Evolutionary conservation across 2,888 invertebrate species (phyloP), one percentile per base, ranked within the genome.

Genomic region (Patella ulyssiponensis): DNA sequence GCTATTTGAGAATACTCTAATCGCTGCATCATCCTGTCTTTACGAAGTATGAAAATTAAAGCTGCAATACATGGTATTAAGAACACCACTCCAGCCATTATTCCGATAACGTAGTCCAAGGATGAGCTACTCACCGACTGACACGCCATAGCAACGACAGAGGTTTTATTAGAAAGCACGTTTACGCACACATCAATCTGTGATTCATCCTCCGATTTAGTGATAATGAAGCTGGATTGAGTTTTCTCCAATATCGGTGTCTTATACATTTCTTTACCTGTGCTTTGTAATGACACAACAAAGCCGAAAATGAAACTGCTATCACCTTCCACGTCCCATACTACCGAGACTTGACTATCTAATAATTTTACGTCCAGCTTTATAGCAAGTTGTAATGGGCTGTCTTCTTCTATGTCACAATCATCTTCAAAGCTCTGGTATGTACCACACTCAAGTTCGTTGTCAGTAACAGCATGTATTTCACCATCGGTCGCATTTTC

Each of bases 1-100:
- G 74, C 53, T 1, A 74, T 27, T 7, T 54, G 20, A 15, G 52
- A 27, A 44, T 75, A 58, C 73, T 75, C 44, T 17, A 69, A 44
- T 7, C 33, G 69, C 20, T 64, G 75, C 64, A 80, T 71, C n/a
- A 74, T 69, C 51, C 75, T 79, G 77, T 82, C 82, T 15, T 79
- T 69, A 17, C 75, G 76, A 7, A 83, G 53, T 33, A 87, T 82
- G 69, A 74, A 83, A 17, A 78, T 51, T 1, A 87, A 69, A 7
- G 79, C 77, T 2, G 76, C 52, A 0, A 83, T n/a, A 54, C 85
- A 86, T 11, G 87, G 87, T 12, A 85, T 75, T 3, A 87, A 74
- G 74, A 86, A 86, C 53, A 86, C 71, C 3, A 78, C 73, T 9
- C 85, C 86, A 4, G 87, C 87, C 33, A 86, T 56, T 56, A 86